Evolutionary conservation across 2,888 invertebrate genomes (phyloP), one percentile per base, ranked within the genome.

Genomic region (Tromatobia lineatoria): DNA sequence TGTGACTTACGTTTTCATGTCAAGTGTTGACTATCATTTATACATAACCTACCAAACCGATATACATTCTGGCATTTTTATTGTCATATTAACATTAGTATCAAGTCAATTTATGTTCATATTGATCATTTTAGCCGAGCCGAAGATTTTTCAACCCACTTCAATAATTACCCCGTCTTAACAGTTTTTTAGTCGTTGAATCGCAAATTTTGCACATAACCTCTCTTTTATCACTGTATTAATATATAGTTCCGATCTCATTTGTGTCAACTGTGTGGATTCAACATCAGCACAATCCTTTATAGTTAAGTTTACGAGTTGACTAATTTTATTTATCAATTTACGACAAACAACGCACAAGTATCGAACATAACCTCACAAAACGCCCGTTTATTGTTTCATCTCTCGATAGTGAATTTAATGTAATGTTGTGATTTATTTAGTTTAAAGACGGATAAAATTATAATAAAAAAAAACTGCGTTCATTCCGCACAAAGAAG

Each of bases 161-260:
- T 45, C 15, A 13, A 0, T 11, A 34, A 52, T 70, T 70, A 34
- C 38, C 52, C 13, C 7, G 15, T 15, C 8, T 23, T 59, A 23
- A 10, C 18, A 2, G 1, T 52, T 25, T 50, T n/a, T 29, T 52
- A 7, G 34, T 10, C 0, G 10, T 29, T 10, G 61, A 8, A n/a
- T 61, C 10, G 34, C 34, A 15, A 0, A n/a, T 13, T 15, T 20
- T 38, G 25, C 2, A 67, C 77, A 78, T 79, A 79, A 83, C 82
- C 75, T 83, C 61, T n/a, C 8, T 52, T 47, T 47, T 47, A 20
- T 18, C 8, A 20, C 20, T 18, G 18, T 52, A 18, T 52, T 8
- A 52, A 57, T 34, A 13, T 59, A 50, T n/a, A 0, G 1, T 52
- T 52, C 15, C 15, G 3, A 45, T 45, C 45, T 0, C 4, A 45